phyloP scores from a whole-genome alignment of 2,797 vertebrate species.

The Crocodylus rhombifer region DNA sequence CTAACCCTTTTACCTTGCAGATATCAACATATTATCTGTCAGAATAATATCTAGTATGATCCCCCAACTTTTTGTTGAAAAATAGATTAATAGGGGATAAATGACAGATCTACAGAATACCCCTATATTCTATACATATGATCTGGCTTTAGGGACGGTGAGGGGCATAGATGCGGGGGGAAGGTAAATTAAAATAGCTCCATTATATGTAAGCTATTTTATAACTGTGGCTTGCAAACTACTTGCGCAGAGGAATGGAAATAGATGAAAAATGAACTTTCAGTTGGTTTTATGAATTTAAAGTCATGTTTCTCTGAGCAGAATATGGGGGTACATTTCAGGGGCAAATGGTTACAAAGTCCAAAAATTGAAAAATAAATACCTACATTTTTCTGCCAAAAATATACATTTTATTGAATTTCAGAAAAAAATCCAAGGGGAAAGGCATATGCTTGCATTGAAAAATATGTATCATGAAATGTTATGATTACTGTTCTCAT shows the following conservation, averaged over 20 bases:
- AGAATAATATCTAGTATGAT: no score
- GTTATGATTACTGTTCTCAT: not conserved
- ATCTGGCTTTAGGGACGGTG: not conserved
- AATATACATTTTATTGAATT: not conserved
- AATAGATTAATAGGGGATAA: not conserved
- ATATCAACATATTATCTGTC: no score
- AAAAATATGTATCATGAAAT: not conserved
- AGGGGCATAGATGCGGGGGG: not conserved
- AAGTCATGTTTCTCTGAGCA: rapidly evolving
- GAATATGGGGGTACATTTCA: not conserved
- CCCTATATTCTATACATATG: not conserved
- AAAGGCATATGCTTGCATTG: not conserved
- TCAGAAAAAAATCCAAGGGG: not conserved
- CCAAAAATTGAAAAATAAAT: not conserved
- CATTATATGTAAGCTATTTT: not conserved
- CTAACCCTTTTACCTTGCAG: not conserved
- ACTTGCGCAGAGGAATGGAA: not conserved
- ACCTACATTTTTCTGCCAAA: not conserved
- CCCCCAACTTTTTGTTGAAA: not conserved
- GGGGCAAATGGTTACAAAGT: not conserved
- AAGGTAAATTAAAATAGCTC: not conserved
- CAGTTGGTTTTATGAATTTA: rapidly evolving
- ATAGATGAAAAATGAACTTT: not conserved
- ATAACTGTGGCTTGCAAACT: not conserved
- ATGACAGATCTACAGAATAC: not conserved